A percentile compares a stretch with the other conserved stretches of the same genome.
These are phyloP conservation scores for Drosophila pruinosa DNA, from an alignment of 1,140 invertebrate species.

Conservation along the genomic window DNA sequence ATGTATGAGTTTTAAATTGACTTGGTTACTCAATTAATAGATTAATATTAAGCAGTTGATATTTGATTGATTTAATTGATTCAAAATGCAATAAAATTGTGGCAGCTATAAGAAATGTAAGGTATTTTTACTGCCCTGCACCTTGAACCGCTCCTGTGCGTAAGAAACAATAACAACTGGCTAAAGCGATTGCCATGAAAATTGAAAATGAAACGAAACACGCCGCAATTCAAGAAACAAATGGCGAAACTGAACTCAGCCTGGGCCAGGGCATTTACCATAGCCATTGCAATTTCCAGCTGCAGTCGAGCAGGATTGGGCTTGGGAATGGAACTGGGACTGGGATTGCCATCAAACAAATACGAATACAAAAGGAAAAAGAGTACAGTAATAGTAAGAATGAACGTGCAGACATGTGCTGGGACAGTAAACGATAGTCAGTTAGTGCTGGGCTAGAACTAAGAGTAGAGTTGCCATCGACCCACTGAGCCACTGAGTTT, in stretches of 20 bases:
- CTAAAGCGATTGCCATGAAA: conserved; percentile 66
- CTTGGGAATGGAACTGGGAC: no score
- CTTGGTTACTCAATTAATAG: no score
- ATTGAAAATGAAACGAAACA: conserved; percentile 74
- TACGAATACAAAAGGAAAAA: neutral
- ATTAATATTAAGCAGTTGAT: no score
- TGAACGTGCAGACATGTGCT: conserved; percentile 68
- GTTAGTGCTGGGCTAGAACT: conserved; percentile 34
- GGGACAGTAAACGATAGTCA: conserved; percentile 67
- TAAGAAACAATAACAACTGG: conserved; percentile 10
- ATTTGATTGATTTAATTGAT: no score
- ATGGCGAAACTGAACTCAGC: conserved; percentile 36
- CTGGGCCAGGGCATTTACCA: no score
- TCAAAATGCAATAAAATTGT: no score
- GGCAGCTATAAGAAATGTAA: no score
- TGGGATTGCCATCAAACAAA: no score
- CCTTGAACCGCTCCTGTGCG: neutral
- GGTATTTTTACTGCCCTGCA: no score
- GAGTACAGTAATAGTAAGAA: no score
- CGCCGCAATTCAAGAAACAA: conserved; percentile 69
- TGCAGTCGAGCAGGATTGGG: no score
- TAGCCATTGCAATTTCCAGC: neutral
- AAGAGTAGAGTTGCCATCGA: neutral
- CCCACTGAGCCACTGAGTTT: conserved; percentile 29
- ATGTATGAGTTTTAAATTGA: no score